phyloP scores from a whole-genome alignment of 1,140 invertebrate species.

The Magallana angulata region DNA sequence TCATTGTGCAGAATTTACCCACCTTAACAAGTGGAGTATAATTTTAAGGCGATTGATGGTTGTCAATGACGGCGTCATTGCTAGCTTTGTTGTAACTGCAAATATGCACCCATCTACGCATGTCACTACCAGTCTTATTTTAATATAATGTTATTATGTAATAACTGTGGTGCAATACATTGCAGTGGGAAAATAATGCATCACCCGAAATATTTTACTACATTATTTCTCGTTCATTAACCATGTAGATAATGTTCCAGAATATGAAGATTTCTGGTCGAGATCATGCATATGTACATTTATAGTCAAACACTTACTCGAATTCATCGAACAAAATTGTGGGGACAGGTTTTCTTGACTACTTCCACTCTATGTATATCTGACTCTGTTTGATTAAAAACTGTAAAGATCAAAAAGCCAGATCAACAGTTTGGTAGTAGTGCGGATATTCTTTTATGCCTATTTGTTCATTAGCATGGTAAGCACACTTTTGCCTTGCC shows the following conservation, averaged over 20 bases:
- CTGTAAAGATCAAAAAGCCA: neutral
- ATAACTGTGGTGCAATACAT: constrained; percentile 63
- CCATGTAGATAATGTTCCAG: too few relatives aligned
- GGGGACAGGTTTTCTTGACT: constrained; percentile 61
- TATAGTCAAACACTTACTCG: constrained; percentile 56
- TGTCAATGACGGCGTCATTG: constrained; percentile 45
- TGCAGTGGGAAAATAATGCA: constrained; percentile 75
- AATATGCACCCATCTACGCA: constrained; percentile 66
- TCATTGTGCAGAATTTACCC: too few relatives aligned
- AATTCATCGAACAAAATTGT: constrained; percentile 67
- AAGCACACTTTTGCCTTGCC: too few relatives aligned
- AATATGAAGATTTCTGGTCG: too few relatives aligned
- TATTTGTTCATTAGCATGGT: too few relatives aligned
- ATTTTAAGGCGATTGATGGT: too few relatives aligned
- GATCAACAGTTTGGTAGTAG: too few relatives aligned
- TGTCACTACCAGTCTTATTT: too few relatives aligned
- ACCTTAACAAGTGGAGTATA: too few relatives aligned
- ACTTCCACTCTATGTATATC: constrained; percentile 66
- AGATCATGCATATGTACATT: too few relatives aligned
- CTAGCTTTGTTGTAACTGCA: constrained; percentile 66
- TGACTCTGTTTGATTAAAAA: constrained; percentile 67
- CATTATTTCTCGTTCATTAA: too few relatives aligned
- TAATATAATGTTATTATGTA: constrained; percentile 58
- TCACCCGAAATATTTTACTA: constrained; percentile 64
- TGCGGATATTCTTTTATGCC: too few relatives aligned